A percentile compares a stretch with the other conserved stretches of the same genome.
These are phyloP conservation scores for Flexamia atlantica DNA, from an alignment of 2,888 invertebrate species.

Conservation along the genomic window DNA sequence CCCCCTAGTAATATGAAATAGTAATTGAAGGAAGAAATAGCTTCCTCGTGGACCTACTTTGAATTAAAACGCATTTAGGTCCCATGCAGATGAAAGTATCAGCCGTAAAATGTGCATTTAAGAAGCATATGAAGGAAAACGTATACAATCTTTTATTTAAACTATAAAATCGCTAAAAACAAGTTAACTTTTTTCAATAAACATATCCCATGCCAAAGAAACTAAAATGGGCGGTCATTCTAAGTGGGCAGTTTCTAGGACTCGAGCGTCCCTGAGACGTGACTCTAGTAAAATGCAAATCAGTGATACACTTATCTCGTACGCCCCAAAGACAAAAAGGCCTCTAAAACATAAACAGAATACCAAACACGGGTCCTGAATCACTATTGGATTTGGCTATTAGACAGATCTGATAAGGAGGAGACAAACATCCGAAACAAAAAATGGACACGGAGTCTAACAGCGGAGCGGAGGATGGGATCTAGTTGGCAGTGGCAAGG, in stretches of 20 bases:
- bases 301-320: constrained; percentile 33
- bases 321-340: constrained; percentile 1
- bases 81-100: too few relatives aligned
- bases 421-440: constrained; percentile 39
- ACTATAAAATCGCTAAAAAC: too few relatives aligned
- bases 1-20: too few relatives aligned
- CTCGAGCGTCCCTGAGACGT: background rate
- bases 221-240: background rate
- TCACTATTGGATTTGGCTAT: constrained; percentile 45
- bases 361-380: constrained; percentile 22
- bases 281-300: constrained; percentile 26
- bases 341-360: constrained; percentile 31
- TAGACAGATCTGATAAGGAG: constrained; percentile 41
- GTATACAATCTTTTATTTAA: too few relatives aligned
- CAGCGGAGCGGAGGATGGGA: constrained; percentile 37
- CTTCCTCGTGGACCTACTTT: too few relatives aligned
- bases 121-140: too few relatives aligned
- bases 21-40: too few relatives aligned
- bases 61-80: too few relatives aligned
- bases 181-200: too few relatives aligned
- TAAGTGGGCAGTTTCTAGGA: background rate
- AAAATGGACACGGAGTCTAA: constrained; percentile 15
- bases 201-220: too few relatives aligned
- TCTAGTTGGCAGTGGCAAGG: constrained; percentile 28
- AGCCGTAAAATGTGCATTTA: too few relatives aligned